Evolutionary conservation across 2,888 invertebrate species (phyloP), one percentile per base, ranked within the genome.

Genomic region (Drosophila bunnanda): DNA sequence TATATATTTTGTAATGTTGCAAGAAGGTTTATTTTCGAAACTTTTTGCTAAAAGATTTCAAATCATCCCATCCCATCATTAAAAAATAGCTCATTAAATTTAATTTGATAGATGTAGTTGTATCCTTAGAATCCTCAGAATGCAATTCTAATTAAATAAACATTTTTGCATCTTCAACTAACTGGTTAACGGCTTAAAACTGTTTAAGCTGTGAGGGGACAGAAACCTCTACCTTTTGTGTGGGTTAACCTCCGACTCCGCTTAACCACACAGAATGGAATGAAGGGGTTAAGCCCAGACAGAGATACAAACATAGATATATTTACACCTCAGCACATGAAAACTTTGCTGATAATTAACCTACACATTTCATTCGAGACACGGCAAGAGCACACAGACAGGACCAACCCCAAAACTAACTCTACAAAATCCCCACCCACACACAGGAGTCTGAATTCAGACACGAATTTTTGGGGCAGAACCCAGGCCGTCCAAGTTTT

Each of bases 261-360:
- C 39, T 34, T 46, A 66, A 66, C 67, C 67, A 39, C 67, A 67
- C 28, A 48, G 22, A 28, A 34, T 43, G 52, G 36, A 36, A 39
- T 22, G 67, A 10, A 38, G 44, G 38, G 44, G 54, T 39, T 64
- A 30, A 52, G 30, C 32, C 20, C 28, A 38, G 34, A 25, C 25
- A 22, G n/a, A 67, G 67, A 54, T 30, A 59, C 76, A 72, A 71
- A 69, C 55, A 54, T 22, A 58, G 25, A 48, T 50, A 55, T 58
- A 60, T 41, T 62, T 52, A 64, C 67, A 67, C 75, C 67, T 67
- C 54, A 54, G 60, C 56, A 69, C 61, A 79, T 72, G 75, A 53
- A 84, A 85, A 85, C 68, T 82, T 73, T 64, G 30, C 68, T 75
- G 71, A 76, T 80, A 85, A 88, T 85, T 86, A 85, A 83, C 76